A percentile compares a stretch with the other conserved stretches of the same genome.
Evolutionary conservation across 2,113 vertebrate species (phyloP).

Genomic region (Pimephales promelas): DNA sequence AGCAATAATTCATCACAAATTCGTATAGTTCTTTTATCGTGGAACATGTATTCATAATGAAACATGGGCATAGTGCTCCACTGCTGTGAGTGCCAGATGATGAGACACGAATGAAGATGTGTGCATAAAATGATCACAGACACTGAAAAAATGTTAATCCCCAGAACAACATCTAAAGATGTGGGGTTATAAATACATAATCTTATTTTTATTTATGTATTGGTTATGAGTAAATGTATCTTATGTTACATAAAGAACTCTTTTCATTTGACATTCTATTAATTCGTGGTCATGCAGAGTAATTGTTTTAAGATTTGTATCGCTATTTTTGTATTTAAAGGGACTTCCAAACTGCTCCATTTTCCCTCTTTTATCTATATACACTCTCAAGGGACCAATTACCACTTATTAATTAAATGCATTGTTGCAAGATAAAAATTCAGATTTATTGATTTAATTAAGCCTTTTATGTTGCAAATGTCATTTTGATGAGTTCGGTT

Average conservation of each 20-base stretch:
- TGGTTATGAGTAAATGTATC: neutral
- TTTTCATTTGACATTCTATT: neutral
- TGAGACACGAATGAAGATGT: neutral
- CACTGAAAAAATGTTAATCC: neutral
- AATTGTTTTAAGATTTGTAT: neutral
- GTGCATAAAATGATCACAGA: too few species aligned
- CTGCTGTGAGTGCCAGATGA: neutral
- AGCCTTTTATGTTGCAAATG: too few species aligned
- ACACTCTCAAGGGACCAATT: neutral
- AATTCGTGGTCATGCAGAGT: neutral
- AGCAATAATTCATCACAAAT: conserved; percentile 39
- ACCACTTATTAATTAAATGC: neutral
- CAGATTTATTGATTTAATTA: too few species aligned
- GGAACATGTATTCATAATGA: conserved; percentile 29
- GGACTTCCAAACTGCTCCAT: neutral
- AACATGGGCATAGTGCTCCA: neutral
- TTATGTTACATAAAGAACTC: neutral
- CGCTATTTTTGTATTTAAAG: neutral
- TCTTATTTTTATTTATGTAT: neutral
- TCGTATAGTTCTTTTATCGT: conserved; percentile 4
- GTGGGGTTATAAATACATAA: too few species aligned
- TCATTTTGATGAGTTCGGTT: too few species aligned
- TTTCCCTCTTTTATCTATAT: neutral
- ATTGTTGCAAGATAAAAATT: neutral
- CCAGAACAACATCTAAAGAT: neutral